Conservation (phyloP, 2,888 invertebrate species). For the Sinopyrophorus schimmeli region DNA sequence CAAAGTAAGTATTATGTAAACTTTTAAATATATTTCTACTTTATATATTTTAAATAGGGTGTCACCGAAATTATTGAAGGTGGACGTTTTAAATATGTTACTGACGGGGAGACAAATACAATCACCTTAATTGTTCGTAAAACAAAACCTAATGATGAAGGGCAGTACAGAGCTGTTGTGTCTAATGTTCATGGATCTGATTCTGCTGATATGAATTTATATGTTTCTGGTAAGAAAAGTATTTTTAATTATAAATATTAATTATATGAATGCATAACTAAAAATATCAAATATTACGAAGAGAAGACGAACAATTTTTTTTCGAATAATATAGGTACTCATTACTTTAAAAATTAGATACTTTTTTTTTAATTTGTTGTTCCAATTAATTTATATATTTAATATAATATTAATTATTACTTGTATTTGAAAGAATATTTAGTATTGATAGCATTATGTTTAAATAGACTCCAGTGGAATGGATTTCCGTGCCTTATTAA, state of each 20-base stretch:
- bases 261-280: too few species aligned
- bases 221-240: constrained; percentile 92
- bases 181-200: constrained; percentile 95
- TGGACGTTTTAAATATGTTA: constrained; percentile 92
- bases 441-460: too few species aligned
- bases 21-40: neutral
- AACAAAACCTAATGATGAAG: constrained; percentile 96
- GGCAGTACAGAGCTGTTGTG: constrained; percentile 90
- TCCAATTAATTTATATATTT: constrained; percentile 1
- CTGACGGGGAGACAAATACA: constrained; percentile 90
- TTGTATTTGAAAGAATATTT: constrained; percentile 18
- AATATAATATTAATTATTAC: neutral
- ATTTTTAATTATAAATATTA: too few species aligned
- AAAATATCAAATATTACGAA: too few species aligned
- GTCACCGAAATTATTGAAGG: constrained; percentile 92
- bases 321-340: too few species aligned
- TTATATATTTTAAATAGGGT: constrained; percentile 56
- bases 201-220: constrained; percentile 92
- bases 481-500: constrained; percentile 98
- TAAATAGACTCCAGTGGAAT: constrained; percentile 90
- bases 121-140: constrained; percentile 95
- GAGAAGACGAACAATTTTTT: too few species aligned
- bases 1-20: constrained; percentile 59
- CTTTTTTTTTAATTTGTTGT: too few species aligned
- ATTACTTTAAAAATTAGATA: too few species aligned